These are phyloP conservation scores for Glossophaga mutica DNA, from an alignment of 2,797 vertebrate species.

Conservation along the genomic window DNA sequence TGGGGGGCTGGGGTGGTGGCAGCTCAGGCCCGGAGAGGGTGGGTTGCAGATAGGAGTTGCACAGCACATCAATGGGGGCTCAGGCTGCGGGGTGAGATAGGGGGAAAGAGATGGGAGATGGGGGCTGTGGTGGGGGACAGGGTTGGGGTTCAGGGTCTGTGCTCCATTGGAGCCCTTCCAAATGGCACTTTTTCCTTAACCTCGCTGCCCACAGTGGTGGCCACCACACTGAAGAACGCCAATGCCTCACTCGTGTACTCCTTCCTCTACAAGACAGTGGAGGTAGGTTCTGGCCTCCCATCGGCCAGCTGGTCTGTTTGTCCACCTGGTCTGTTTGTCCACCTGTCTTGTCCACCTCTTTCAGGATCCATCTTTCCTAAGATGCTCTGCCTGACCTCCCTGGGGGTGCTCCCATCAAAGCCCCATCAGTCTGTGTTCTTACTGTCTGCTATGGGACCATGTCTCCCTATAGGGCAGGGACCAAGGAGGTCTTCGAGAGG, in stretches of 20 bases:
- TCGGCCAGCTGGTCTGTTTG: neutral
- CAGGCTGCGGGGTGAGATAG: neutral
- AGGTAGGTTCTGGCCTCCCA: slow-evolving; percentile 83
- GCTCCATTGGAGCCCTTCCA: too few species aligned
- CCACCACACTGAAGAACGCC: slow-evolving; percentile 92
- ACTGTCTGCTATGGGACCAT: neutral
- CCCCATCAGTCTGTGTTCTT: neutral
- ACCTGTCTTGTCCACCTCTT: neutral
- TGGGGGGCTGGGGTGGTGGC: neutral
- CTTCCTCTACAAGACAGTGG: slow-evolving; percentile 94
- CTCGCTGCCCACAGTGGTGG: slow-evolving; percentile 86
- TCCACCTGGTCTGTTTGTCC: neutral
- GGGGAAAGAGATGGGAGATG: neutral
- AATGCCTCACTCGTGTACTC: slow-evolving; percentile 93
- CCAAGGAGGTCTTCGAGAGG: neutral
- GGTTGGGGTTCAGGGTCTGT: neutral
- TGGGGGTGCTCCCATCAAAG: neutral
- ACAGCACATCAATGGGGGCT: neutral
- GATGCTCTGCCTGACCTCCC: neutral
- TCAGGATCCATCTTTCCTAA: neutral
- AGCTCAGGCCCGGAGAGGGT: neutral
- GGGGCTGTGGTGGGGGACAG: neutral
- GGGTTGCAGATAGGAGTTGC: neutral
- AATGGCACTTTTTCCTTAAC: slow-evolving; percentile 81
- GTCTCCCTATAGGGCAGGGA: neutral